Evolutionary conservation across 2,797 vertebrate genomes (phyloP), one percentile per base, ranked within the genome.

Genomic region (Hypotaenidia philippensis): DNA sequence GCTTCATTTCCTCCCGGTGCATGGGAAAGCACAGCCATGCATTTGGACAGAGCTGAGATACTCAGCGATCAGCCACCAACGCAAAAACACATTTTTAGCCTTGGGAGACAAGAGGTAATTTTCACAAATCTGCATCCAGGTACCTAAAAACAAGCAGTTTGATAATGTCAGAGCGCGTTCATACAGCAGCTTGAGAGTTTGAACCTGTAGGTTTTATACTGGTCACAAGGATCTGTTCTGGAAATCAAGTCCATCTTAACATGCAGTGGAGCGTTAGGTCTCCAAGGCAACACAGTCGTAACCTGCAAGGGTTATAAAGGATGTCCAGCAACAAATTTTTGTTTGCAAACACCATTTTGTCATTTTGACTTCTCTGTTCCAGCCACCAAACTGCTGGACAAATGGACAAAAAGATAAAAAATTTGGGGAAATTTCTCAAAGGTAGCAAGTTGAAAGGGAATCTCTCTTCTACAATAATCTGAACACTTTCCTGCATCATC

Each of bases 21-120:
- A 82, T 94, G 95, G 91, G 96, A 97, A 96, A 94, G 78, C 61
- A 83, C 31, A 74, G 14, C 45, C 59, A 17, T 13, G 85, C 52
- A 4, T 83, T 90, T 81, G 70, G 44, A 52, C 45, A 56, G 23
- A 69, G 41, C 21, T 88, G 77, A 78, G 38, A 66, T 56, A 70
- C 45, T 69, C 65, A n/a, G 47, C 83, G 40, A 74, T 41, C 26
- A 12, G 40, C 32, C 76, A 87, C 31, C 38, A 83, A 56, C 31
- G 81, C 22, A 85, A 87, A 87, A 68, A 40, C 3, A 32, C 2
- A 5, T 21, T 89, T 79, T 87, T 41, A 91, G 27, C 47, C 36
- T 72, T 76, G 32, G 57, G 40, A 88, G 1, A 12, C 31, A 64
- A 70, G n/a, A 81, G 0, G 0, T 36, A 31, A 40, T 84, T 90